phyloP scores from a whole-genome alignment of 2,797 vertebrate species.

The Pachyuromys duprasi region DNA sequence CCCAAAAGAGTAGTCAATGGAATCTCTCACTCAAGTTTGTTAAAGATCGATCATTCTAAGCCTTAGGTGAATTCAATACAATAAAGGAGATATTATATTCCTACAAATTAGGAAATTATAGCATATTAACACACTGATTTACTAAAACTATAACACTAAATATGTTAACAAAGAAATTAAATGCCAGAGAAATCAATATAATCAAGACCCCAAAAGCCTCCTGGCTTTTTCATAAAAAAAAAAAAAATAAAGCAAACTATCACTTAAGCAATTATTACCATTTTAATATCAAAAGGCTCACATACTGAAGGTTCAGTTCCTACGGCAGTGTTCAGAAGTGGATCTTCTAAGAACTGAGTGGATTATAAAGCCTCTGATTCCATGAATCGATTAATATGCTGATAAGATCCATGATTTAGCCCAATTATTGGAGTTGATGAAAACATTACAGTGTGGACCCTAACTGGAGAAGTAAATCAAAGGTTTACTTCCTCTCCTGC shows the following conservation, averaged over 20 bases:
- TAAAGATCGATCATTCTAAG: background rate
- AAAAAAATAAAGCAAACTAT: background rate
- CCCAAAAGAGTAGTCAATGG: background rate
- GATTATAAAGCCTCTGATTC: background rate
- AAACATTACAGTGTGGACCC: background rate
- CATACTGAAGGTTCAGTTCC: background rate
- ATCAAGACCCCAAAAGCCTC: background rate
- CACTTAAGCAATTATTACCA: background rate
- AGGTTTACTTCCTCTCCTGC: background rate
- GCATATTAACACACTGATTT: background rate
- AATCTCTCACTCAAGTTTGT: constrained; percentile 16
- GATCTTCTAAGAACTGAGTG: background rate
- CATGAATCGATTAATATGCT: background rate
- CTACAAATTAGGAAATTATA: constrained; percentile 17
- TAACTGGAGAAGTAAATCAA: background rate
- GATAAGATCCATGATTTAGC: background rate
- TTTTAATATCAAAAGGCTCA: background rate
- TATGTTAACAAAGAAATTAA: constrained; percentile 24
- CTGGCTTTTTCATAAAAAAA: background rate
- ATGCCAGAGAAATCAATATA: background rate
- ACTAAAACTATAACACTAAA: background rate
- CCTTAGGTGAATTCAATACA: background rate
- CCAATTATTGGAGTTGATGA: background rate
- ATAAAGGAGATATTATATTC: background rate
- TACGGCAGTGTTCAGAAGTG: background rate